phyloP scores from a whole-genome alignment of 2,888 invertebrate species.

The Campoplex nolae region DNA sequence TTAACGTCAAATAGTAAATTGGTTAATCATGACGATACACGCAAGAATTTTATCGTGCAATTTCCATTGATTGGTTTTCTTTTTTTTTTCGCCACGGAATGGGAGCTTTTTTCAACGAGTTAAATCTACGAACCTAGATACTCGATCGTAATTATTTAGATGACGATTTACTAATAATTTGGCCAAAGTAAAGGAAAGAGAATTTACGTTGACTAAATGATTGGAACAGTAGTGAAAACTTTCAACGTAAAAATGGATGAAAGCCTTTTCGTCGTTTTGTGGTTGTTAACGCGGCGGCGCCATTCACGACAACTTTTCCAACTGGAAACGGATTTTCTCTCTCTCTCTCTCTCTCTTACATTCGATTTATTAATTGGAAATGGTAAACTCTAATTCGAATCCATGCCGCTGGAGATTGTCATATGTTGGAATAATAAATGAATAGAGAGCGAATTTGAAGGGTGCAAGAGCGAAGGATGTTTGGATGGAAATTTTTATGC shows the following conservation, averaged over 20 bases:
- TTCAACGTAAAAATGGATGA: not conserved
- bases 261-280: not conserved
- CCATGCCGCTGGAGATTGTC: slow-evolving; percentile 12
- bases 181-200: not conserved
- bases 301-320: not conserved
- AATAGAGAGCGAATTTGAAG: not conserved
- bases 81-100: not conserved
- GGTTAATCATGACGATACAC: not conserved
- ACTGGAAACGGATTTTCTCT: not conserved
- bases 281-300: not conserved
- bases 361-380: not conserved
- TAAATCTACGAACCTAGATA: not conserved
- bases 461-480: not conserved
- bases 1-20: not conserved
- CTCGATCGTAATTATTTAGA: not conserved
- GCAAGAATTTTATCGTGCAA: not conserved
- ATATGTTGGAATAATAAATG: not conserved
- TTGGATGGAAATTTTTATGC: slow-evolving; percentile 1
- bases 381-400: slow-evolving; percentile 8
- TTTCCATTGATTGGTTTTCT: not conserved
- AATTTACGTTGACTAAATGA: not conserved
- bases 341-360: not conserved
- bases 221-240: not conserved
- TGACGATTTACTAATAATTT: not conserved
- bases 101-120: not conserved